Evolutionary conservation across 2,888 invertebrate genomes (phyloP).

Genomic region (Tetropium fuscum): DNA sequence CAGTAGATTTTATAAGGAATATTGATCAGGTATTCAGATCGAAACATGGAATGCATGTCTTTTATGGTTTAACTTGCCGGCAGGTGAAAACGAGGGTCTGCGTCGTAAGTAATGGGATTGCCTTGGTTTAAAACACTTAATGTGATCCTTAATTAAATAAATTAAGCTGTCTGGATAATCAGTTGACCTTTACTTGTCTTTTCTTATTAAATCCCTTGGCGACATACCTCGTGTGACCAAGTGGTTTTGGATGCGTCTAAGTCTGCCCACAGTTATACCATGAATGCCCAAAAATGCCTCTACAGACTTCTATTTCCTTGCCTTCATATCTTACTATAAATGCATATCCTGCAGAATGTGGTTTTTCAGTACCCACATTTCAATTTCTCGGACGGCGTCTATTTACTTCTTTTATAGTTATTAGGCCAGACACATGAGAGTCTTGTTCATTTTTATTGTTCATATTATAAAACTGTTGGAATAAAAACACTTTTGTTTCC

Average conservation of each 20-base stretch:
- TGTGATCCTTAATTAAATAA: slow-evolving; percentile 27
- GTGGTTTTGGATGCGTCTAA: slow-evolving; percentile 24
- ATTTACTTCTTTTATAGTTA: too few species aligned
- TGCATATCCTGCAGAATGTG: slow-evolving; percentile 21
- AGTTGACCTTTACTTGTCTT: slow-evolving; percentile 24
- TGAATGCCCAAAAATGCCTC: slow-evolving; percentile 23
- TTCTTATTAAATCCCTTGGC: slow-evolving; percentile 24
- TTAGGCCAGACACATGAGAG: too few species aligned
- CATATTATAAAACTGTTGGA: too few species aligned
- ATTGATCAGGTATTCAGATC: slow-evolving; percentile 16
- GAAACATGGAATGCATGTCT: slow-evolving; percentile 22
- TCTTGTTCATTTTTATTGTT: too few species aligned
- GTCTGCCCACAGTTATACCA: slow-evolving; percentile 23
- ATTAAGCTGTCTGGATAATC: slow-evolving; percentile 25
- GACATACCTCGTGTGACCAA: slow-evolving; percentile 20
- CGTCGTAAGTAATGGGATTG: slow-evolving; percentile 23
- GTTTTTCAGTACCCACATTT: slow-evolving; percentile 5
- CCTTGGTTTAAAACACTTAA: slow-evolving; percentile 22
- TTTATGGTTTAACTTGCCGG: slow-evolving; percentile 15
- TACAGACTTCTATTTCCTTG: slow-evolving; percentile 27
- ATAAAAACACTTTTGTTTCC: too few species aligned
- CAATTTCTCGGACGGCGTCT: slow-evolving; percentile 12
- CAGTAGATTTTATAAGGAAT: slow-evolving; percentile 24
- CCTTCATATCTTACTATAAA: slow-evolving; percentile 26
- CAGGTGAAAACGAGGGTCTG: slow-evolving; percentile 12